phyloP scores from a whole-genome alignment of 1,140 invertebrate species.

The Ceratosolen fusciceps region DNA sequence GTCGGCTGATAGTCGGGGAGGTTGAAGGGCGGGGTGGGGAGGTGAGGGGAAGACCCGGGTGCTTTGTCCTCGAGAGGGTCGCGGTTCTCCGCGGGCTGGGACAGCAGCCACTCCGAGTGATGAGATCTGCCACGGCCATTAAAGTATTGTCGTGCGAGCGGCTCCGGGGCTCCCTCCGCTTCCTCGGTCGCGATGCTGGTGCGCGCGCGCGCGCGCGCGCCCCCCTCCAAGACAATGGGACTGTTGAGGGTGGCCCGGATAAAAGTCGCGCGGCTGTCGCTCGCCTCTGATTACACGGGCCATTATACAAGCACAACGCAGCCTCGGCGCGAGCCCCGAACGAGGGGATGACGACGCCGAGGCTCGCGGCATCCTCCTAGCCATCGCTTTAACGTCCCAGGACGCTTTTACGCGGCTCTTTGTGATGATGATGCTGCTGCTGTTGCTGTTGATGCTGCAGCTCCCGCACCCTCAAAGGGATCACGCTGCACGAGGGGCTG shows the following conservation, averaged over 20 bases:
- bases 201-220: no score
- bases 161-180: conserved; percentile 50
- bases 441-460: no score
- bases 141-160: conserved; percentile 57
- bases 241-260: conserved; percentile 50
- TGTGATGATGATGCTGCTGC: no score
- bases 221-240: conserved; percentile 57
- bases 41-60: not conserved
- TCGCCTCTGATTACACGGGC: conserved; percentile 63
- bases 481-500: no score
- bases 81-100: conserved; percentile 1
- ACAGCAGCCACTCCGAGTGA: conserved; percentile 57
- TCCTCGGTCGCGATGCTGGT: conserved; percentile 46
- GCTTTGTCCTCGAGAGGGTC: not conserved
- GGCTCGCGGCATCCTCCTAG: not conserved
- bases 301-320: conserved; percentile 63
- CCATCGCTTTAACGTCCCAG: not conserved
- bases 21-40: no score
- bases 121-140: conserved; percentile 58
- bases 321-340: conserved; percentile 21
- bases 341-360: not conserved
- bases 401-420: not conserved
- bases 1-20: no score
- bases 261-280: conserved; percentile 54
- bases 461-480: not conserved